Evolutionary conservation across 2,113 vertebrate species (phyloP).

Genomic region (Rostratula benghalensis): DNA sequence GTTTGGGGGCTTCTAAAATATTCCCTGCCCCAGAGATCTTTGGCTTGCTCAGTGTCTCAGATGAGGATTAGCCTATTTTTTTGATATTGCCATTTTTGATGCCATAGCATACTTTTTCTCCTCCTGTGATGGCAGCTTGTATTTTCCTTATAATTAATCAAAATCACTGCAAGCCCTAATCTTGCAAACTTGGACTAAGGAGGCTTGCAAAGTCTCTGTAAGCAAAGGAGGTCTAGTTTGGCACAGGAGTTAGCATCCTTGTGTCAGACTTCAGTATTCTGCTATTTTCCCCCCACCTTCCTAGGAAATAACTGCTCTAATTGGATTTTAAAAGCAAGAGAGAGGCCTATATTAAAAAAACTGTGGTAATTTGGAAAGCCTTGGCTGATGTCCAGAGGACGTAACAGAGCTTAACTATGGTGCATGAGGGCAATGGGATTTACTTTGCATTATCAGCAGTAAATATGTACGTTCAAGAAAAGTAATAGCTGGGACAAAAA

Average conservation of each 20-base stretch:
- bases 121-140: neutral
- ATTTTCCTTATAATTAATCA: neutral
- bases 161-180: neutral
- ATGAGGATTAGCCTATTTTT: neutral
- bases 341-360: slow-evolving; percentile 1
- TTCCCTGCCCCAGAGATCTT: neutral
- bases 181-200: neutral
- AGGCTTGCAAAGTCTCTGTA: neutral
- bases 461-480: slow-evolving; percentile 16
- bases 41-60: neutral
- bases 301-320: neutral
- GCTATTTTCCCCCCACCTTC: neutral
- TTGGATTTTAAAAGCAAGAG: slow-evolving; percentile 23
- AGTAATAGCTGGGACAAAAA: neutral
- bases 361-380: neutral
- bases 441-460: slow-evolving; percentile 18
- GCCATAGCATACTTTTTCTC: neutral
- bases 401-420: slow-evolving; percentile 18
- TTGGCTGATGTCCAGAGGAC: slow-evolving; percentile 44
- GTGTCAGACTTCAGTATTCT: neutral
- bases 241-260: neutral
- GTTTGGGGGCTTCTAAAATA: neutral
- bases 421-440: slow-evolving; percentile 4
- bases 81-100: neutral
- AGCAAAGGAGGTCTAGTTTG: neutral